Percentiles rank a stretch among this genome's conserved stretches.
Conservation (phyloP, 1,140 invertebrate genomes). For the Lepidurus arcticus region DNA sequence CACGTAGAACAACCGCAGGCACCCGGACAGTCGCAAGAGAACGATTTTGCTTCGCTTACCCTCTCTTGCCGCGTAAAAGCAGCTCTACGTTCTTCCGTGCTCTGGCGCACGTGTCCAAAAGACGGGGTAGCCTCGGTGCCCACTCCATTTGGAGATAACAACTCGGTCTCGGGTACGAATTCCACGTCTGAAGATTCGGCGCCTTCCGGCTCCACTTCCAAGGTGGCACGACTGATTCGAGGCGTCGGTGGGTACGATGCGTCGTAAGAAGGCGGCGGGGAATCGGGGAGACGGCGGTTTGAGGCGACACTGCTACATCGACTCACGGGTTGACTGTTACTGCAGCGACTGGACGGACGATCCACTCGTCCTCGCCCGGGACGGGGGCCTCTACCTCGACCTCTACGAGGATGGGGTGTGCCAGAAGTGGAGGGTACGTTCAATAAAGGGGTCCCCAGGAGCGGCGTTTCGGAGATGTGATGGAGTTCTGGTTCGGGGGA, state of each 20-base stretch:
- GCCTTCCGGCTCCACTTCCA: background rate
- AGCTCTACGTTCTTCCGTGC: background rate
- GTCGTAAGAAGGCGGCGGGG: slow-evolving; percentile 26
- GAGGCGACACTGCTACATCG: slow-evolving; percentile 1
- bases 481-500: background rate
- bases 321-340: slow-evolving; percentile 24
- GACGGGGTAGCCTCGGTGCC: background rate
- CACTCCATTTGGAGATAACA: background rate
- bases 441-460: background rate
- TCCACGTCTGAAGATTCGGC: background rate
- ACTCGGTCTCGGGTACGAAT: background rate
- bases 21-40: slow-evolving; percentile 8
- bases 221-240: background rate
- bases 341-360: background rate
- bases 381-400: background rate
- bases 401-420: slow-evolving; percentile 10
- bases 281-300: background rate
- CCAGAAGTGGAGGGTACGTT: background rate
- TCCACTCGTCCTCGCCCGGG: background rate
- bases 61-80: background rate
- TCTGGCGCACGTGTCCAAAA: background rate
- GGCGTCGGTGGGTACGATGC: background rate
- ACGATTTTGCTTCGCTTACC: background rate
- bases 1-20: slow-evolving; percentile 21
- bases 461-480: background rate